These are phyloP conservation scores for Allygus modestus DNA, from an alignment of 2,888 invertebrate genomes.

Conservation along the genomic window DNA sequence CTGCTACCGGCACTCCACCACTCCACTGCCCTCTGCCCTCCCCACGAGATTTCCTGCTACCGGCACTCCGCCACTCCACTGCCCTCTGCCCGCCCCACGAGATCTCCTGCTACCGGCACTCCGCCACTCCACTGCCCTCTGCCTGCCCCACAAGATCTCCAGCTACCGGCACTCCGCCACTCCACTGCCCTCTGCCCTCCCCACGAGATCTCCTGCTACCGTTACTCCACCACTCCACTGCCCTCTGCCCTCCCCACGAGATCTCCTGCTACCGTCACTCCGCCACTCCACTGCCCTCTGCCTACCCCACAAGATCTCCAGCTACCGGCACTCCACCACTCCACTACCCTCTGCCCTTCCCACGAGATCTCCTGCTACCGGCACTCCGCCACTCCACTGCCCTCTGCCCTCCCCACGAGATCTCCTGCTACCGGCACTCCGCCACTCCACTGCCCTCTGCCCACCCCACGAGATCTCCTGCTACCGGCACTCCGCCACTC, in stretches of 20 bases:
- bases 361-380: neutral
- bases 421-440: neutral
- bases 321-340: neutral
- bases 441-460: neutral
- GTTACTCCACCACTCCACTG: conserved; percentile 17
- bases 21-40: neutral
- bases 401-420: neutral
- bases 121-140: neutral
- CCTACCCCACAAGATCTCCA: neutral
- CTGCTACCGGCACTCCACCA: neutral
- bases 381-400: neutral
- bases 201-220: neutral
- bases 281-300: conserved; percentile 48
- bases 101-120: too few species aligned
- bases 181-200: neutral
- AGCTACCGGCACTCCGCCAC: neutral
- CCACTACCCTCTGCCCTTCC: neutral
- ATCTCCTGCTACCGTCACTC: conserved; percentile 26
- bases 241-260: conserved; percentile 5
- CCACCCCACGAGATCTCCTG: neutral
- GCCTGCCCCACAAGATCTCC: too few species aligned
- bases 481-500: neutral
- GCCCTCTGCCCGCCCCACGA: neutral
- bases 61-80: neutral
- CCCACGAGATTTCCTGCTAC: too few species aligned